Percentiles rank a stretch among this genome's conserved stretches.
Conservation (phyloP, 37 sponge, comb jelly and placozoan species). For the Spongia lamella region DNA sequence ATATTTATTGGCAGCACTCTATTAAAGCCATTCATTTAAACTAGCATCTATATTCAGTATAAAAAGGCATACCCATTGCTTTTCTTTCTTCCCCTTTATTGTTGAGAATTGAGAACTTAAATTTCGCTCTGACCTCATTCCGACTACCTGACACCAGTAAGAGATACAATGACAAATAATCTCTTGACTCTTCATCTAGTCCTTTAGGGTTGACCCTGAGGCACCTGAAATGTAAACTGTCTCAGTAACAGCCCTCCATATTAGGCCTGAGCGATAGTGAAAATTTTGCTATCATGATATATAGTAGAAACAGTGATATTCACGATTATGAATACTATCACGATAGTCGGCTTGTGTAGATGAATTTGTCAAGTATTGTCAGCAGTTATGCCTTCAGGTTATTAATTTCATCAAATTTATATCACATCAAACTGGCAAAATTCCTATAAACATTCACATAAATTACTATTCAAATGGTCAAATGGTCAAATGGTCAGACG, state of each 20-base stretch:
- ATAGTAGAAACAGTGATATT: background rate
- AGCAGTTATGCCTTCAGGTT: background rate
- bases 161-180: slow-evolving; percentile 96
- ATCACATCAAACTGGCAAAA: background rate
- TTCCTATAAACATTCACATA: background rate
- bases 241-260: too few species aligned
- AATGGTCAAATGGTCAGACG: too few species aligned
- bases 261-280: too few species aligned
- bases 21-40: background rate
- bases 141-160: slow-evolving; percentile 88
- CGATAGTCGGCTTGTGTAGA: too few species aligned
- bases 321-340: too few species aligned
- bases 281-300: too few species aligned
- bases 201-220: slow-evolving; percentile 96
- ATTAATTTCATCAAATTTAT: background rate
- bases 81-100: slow-evolving; percentile 93
- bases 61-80: slow-evolving; percentile 87
- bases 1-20: too few species aligned
- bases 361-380: too few species aligned
- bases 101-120: slow-evolving; percentile 97
- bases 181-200: slow-evolving; percentile 94
- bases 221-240: slow-evolving; percentile 67
- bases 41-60: background rate
- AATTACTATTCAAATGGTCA: too few species aligned
- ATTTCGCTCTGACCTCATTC: slow-evolving; percentile 93